A percentile compares a stretch with the other conserved stretches of the same genome.
These are phyloP conservation scores for Brachionus plicatilis DNA, from an alignment of 1,140 invertebrate species.

Conservation along the genomic window DNA sequence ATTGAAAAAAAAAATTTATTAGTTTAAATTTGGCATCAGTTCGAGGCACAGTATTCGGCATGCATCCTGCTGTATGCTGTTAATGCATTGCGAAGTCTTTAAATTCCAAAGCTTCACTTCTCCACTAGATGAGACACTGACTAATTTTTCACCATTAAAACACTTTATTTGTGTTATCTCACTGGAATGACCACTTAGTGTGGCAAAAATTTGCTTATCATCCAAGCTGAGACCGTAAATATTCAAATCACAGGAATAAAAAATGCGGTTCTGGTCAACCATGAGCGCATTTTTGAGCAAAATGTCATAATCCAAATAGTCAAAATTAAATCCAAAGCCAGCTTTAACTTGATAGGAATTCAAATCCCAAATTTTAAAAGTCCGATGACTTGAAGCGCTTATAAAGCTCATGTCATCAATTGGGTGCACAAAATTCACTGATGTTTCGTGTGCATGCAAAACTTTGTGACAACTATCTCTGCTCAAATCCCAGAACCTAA, in stretches of 20 bases:
- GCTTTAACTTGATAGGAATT: background rate
- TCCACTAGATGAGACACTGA: background rate
- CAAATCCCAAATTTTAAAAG: constrained; percentile 3
- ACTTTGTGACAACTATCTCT: background rate
- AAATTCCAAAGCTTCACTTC: background rate
- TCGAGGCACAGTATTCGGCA: background rate
- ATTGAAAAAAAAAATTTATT: background rate
- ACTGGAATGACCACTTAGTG: background rate
- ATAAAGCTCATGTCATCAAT: background rate
- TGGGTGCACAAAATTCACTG: background rate
- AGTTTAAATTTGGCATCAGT: background rate
- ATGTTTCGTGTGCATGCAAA: background rate
- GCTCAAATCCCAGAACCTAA: background rate
- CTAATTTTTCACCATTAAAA: background rate
- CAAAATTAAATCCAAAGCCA: background rate
- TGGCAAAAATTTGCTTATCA: background rate
- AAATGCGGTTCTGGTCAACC: background rate
- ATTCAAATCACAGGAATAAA: background rate
- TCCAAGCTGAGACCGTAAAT: background rate
- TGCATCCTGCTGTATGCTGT: background rate
- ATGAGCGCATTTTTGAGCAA: background rate
- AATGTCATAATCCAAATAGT: background rate
- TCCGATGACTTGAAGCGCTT: background rate
- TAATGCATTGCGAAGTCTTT: background rate
- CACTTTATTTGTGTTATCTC: background rate